These are phyloP conservation scores for Trematocara unimaculatum DNA, from an alignment of 2,113 vertebrate species.

Conservation along the genomic window DNA sequence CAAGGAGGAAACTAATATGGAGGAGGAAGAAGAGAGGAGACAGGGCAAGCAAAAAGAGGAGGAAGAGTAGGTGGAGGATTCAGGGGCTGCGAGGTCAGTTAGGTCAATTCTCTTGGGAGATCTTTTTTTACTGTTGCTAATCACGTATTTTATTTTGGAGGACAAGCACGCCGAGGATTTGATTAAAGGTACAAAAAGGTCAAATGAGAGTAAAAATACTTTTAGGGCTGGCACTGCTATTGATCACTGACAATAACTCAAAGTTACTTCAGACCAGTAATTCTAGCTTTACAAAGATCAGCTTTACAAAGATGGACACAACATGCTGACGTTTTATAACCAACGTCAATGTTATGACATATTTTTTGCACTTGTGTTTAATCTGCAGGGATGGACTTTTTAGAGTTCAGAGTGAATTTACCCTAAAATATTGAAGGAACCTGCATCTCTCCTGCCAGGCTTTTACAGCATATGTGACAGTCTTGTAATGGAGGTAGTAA, in stretches of 20 bases:
- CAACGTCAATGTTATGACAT: background rate
- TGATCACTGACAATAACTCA: background rate
- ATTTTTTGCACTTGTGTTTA: background rate
- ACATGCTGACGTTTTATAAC: background rate
- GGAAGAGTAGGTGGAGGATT: background rate
- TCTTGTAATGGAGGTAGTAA: background rate
- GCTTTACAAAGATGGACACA: background rate
- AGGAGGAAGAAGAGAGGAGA: background rate
- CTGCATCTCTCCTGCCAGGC: background rate
- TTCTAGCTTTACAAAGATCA: background rate
- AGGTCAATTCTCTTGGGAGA: background rate
- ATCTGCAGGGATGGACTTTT: background rate
- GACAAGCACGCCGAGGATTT: background rate
- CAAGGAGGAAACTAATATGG: background rate
- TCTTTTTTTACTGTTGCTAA: background rate
- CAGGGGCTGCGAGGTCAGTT: background rate
- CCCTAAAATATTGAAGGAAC: background rate
- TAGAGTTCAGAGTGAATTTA: background rate
- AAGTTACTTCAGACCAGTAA: background rate
- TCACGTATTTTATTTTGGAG: background rate
- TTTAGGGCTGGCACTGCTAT: accelerated
- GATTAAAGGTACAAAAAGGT: background rate
- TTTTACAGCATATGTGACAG: background rate
- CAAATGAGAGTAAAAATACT: background rate
- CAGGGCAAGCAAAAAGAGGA: background rate